Percentiles rank a stretch among this genome's conserved stretches.
Conservation (phyloP, 2,888 invertebrate genomes). For the Caenorhabditis angaria region DNA sequence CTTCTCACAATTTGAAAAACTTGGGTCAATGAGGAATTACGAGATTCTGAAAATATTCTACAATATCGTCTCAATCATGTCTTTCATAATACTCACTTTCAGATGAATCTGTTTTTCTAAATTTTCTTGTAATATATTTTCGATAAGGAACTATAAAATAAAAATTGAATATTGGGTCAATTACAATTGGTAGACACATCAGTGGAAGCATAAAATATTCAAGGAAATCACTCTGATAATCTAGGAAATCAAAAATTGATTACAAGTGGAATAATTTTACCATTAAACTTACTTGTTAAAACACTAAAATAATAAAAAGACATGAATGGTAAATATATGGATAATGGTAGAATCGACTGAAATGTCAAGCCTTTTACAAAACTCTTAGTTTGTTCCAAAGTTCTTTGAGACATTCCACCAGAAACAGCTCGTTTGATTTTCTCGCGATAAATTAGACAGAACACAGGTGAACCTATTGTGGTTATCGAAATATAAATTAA, state of each 20-base stretch:
- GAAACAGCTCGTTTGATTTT: not conserved
- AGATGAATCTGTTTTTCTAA: no score
- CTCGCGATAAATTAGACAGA: not conserved
- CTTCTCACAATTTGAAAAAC: no score
- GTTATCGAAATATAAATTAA: not conserved
- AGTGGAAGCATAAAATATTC: constrained; percentile 19
- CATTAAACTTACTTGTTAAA: constrained; percentile 5
- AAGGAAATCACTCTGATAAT: constrained; percentile 20
- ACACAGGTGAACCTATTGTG: not conserved
- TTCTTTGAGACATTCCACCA: not conserved
- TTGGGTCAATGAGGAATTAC: no score
- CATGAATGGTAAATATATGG: constrained; percentile 21
- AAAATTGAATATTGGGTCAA: constrained; percentile 23
- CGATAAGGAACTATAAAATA: constrained; percentile 27
- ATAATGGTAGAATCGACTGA: constrained; percentile 25
- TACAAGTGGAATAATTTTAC: no score
- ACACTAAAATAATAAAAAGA: constrained; percentile 14
- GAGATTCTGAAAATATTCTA: no score
- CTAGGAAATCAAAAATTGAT: constrained; percentile 4
- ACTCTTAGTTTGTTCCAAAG: constrained; percentile 4
- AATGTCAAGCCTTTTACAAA: constrained; percentile 24
- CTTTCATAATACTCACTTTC: no score
- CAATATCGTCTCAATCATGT: no score
- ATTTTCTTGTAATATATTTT: no score
- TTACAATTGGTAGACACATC: constrained; percentile 9